Percentiles rank a stretch among this genome's conserved stretches.
Conservation (phyloP, 2,888 invertebrate genomes). For the Autographa gamma region DNA sequence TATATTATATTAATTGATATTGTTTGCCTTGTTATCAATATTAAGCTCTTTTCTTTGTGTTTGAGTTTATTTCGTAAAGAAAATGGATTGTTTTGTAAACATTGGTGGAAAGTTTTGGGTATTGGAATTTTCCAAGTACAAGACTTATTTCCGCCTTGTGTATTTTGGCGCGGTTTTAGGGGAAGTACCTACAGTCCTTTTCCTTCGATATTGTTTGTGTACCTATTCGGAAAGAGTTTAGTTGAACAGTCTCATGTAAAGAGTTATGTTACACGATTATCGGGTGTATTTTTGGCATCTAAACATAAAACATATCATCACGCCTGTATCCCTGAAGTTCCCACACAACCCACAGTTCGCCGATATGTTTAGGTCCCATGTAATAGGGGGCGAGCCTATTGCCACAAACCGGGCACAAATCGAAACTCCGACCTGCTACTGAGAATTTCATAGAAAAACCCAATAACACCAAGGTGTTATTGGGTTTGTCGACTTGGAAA, state of each 20-base stretch:
- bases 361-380: too few species aligned
- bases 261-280: too few species aligned
- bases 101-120: neutral
- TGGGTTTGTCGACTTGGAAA: too few species aligned
- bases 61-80: neutral
- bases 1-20: neutral
- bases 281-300: too few species aligned
- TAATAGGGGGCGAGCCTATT: too few species aligned
- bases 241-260: neutral
- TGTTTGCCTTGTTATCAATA: neutral
- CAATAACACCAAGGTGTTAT: too few species aligned
- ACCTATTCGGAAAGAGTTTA: neutral
- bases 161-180: neutral
- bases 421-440: too few species aligned
- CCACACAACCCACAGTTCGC: too few species aligned
- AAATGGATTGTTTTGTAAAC: neutral
- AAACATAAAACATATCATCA: too few species aligned
- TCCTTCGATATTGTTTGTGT: neutral
- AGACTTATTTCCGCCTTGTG: neutral
- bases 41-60: neutral
- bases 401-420: too few species aligned
- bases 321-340: too few species aligned
- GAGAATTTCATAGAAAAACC: too few species aligned
- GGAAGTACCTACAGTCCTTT: neutral
- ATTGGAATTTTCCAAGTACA: slow-evolving; percentile 1